Conservation (phyloP, 2,888 invertebrate genomes). For the Pyrrhia umbra region DNA sequence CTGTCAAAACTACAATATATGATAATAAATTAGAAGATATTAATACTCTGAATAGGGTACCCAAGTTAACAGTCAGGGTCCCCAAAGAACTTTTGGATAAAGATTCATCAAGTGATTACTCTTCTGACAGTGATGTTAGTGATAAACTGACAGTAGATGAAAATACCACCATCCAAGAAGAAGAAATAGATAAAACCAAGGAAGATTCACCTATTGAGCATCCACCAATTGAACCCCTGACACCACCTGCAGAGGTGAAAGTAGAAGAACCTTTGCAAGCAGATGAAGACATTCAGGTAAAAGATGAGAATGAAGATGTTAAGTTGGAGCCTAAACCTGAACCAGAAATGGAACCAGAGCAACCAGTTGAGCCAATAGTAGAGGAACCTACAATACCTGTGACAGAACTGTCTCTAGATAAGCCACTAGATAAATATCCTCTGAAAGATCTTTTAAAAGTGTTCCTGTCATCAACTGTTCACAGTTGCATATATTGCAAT, state of each 20-base stretch:
- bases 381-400: conserved; percentile 91
- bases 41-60: conserved; percentile 90
- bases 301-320: conserved; percentile 69
- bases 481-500: conserved; percentile 95
- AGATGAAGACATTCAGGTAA: conserved; percentile 67
- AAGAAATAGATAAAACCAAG: conserved; percentile 56
- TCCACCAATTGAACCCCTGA: conserved; percentile 48
- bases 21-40: conserved; percentile 85
- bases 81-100: conserved; percentile 91
- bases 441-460: conserved; percentile 93
- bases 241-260: conserved; percentile 59
- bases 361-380: conserved; percentile 72
- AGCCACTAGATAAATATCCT: conserved; percentile 93
- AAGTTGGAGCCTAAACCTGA: conserved; percentile 80
- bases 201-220: conserved; percentile 49
- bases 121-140: conserved; percentile 91
- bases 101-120: conserved; percentile 88
- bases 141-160: conserved; percentile 91
- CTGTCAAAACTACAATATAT: conserved; percentile 86
- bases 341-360: conserved; percentile 68
- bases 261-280: conserved; percentile 61
- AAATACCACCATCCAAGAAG: conserved; percentile 72
- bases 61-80: conserved; percentile 92
- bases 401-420: conserved; percentile 93
- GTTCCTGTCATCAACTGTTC: conserved; percentile 92